Percentiles rank a stretch among this genome's conserved stretches.
phyloP scores from a whole-genome alignment of 2,113 vertebrate genomes.

The Ophiodon elongatus region DNA sequence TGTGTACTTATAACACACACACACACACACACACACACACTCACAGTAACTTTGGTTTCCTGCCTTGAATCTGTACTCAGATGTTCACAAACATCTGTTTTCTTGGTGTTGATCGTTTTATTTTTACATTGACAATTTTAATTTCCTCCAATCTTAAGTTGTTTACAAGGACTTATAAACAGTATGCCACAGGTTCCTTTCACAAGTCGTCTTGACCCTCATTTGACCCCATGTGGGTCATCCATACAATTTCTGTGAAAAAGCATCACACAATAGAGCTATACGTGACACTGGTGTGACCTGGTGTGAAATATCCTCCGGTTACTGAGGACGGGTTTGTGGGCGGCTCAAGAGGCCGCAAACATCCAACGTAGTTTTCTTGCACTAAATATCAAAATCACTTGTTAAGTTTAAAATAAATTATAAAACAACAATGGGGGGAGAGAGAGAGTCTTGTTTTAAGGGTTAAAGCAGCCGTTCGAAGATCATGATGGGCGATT shows the following conservation, averaged over 20 bases:
- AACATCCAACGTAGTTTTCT: not conserved
- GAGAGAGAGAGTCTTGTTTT: not conserved
- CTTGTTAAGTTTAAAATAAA: not conserved
- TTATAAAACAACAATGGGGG: not conserved
- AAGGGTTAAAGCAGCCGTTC: not conserved
- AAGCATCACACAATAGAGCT: constrained; percentile 17
- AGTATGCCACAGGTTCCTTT: not conserved
- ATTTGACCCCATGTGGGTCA: not conserved
- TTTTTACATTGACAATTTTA: not conserved
- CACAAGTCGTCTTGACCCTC: not conserved
- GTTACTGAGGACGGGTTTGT: not conserved
- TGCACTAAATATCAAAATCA: not conserved
- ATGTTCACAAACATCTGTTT: not conserved
- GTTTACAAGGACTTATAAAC: not conserved
- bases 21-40: no score
- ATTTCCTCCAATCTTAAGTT: not conserved
- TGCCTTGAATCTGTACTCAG: no score
- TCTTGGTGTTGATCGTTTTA: not conserved
- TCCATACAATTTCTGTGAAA: constrained; percentile 7
- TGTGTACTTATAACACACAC: not conserved
- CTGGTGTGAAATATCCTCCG: not conserved
- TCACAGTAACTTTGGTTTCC: no score
- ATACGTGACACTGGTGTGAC: constrained; percentile 4
- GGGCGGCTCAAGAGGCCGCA: not conserved
- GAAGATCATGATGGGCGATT: not conserved